Evolutionary conservation across 2,888 invertebrate genomes (phyloP).

Genomic region (Habroteleia sp.): DNA sequence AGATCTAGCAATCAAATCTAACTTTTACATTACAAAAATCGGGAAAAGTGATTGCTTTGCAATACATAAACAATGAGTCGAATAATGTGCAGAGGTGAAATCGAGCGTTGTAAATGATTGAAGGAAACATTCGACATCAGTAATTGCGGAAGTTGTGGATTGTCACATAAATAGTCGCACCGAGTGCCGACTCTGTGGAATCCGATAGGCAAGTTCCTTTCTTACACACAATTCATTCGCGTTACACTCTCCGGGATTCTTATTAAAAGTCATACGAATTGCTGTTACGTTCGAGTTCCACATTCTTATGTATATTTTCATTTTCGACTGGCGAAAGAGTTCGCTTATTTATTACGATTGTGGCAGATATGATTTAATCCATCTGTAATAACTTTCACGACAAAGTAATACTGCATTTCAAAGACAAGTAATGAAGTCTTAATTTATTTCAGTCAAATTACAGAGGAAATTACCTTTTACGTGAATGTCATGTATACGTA

Average conservation of each 20-base stretch:
- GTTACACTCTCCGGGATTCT: constrained; percentile 2
- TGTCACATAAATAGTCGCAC: constrained; percentile 35
- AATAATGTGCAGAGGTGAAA: constrained; percentile 45
- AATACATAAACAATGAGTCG: constrained; percentile 35
- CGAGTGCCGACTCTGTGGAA: constrained; percentile 3
- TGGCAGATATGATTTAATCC: constrained; percentile 8
- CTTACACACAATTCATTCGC: neutral
- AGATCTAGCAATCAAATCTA: neutral
- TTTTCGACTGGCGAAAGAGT: neutral
- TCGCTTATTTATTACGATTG: constrained; percentile 7
- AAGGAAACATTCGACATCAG: constrained; percentile 38
- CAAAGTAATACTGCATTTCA: too few relatives aligned
- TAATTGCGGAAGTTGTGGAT: constrained; percentile 51
- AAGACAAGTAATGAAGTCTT: too few relatives aligned
- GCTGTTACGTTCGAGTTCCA: constrained; percentile 20
- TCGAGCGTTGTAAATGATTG: constrained; percentile 52
- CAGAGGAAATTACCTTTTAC: too few relatives aligned
- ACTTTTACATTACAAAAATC: constrained; percentile 10
- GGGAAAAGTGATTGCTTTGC: constrained; percentile 45
- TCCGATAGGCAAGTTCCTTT: constrained; percentile 14
- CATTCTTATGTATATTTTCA: constrained; percentile 18
- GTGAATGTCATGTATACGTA: too few relatives aligned
- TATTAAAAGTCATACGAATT: constrained; percentile 2
- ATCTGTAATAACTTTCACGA: constrained; percentile 4
- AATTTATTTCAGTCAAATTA: too few relatives aligned